Conservation (phyloP, 2,797 vertebrate species). For the Catamblyrhynchus diadema region DNA sequence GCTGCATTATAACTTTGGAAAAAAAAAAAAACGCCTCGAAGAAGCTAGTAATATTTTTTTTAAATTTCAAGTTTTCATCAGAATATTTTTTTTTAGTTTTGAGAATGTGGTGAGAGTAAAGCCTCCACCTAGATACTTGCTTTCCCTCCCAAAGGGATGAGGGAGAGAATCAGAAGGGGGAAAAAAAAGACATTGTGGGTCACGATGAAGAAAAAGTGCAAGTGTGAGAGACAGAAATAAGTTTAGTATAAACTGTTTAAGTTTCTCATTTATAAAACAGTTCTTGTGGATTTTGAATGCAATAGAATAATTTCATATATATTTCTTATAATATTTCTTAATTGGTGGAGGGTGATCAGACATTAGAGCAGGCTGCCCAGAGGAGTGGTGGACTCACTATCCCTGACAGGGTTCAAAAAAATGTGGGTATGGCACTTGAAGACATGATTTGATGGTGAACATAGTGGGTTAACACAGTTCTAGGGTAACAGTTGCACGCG, state of each 20-base stretch:
- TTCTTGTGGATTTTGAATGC: not conserved
- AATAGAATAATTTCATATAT: not conserved
- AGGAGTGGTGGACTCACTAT: not conserved
- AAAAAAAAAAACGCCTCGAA: not conserved
- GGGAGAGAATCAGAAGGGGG: not conserved
- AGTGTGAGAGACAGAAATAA: not conserved
- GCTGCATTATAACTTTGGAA: not conserved
- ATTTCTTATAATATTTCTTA: not conserved
- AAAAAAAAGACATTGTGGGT: not conserved
- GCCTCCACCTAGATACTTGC: not conserved
- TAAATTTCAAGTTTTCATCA: not conserved
- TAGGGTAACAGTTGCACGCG: fast-evolving
- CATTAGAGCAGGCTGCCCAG: not conserved
- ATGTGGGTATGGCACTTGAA: not conserved
- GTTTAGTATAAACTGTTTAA: not conserved
- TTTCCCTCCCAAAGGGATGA: not conserved
- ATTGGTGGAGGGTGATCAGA: not conserved
- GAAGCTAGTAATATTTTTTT: not conserved
- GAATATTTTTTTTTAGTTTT: not conserved
- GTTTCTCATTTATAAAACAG: not conserved
- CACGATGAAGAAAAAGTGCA: not conserved
- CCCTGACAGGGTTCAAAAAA: not conserved
- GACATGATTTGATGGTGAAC: not conserved
- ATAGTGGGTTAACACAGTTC: not conserved
- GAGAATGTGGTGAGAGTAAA: not conserved